phyloP scores from a whole-genome alignment of 2,888 invertebrate species.

The Hydrotaea diabolus region DNA sequence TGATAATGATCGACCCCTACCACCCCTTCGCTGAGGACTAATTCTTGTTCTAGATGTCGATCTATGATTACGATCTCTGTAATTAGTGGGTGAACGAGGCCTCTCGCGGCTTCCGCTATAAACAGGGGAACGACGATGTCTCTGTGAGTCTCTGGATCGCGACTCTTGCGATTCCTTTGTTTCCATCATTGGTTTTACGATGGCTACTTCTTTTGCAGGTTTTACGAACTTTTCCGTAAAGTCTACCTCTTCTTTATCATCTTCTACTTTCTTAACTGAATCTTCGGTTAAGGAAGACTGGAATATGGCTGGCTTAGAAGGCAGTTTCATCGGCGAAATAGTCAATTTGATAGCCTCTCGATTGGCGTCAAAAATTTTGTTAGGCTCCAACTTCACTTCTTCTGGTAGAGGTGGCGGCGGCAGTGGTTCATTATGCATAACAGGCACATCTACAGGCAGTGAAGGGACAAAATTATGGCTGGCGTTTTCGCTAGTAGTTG shows the following conservation, averaged over 20 bases:
- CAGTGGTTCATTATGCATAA: slow-evolving; percentile 39
- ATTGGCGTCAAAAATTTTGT: slow-evolving; percentile 78
- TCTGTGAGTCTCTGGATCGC: slow-evolving; percentile 66
- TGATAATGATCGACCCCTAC: slow-evolving; percentile 71
- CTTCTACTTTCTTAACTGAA: slow-evolving; percentile 62
- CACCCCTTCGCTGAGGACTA: slow-evolving; percentile 69
- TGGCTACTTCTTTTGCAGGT: slow-evolving; percentile 77
- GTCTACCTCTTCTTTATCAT: slow-evolving; percentile 71
- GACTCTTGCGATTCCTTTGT: slow-evolving; percentile 70
- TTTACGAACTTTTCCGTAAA: slow-evolving; percentile 74
- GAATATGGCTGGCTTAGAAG: slow-evolving; percentile 74
- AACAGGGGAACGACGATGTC: slow-evolving; percentile 63
- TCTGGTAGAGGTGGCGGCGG: slow-evolving; percentile 32
- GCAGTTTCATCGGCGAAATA: slow-evolving; percentile 76
- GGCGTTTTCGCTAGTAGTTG: slow-evolving; percentile 40
- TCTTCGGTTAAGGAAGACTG: slow-evolving; percentile 65
- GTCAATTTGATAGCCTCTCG: slow-evolving; percentile 79
- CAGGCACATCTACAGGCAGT: slow-evolving; percentile 48
- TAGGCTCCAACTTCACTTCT: slow-evolving; percentile 67
- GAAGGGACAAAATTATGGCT: slow-evolving; percentile 5
- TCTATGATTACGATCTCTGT: slow-evolving; percentile 68
- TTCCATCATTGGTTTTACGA: slow-evolving; percentile 79
- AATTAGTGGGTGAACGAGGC: slow-evolving; percentile 62
- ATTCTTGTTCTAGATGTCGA: slow-evolving; percentile 70
- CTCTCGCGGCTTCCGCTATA: slow-evolving; percentile 55